These are phyloP conservation scores for Hippasteria phrygiana DNA, from an alignment of 53 echinoderm and acorn worm genomes.

Conservation along the genomic window DNA sequence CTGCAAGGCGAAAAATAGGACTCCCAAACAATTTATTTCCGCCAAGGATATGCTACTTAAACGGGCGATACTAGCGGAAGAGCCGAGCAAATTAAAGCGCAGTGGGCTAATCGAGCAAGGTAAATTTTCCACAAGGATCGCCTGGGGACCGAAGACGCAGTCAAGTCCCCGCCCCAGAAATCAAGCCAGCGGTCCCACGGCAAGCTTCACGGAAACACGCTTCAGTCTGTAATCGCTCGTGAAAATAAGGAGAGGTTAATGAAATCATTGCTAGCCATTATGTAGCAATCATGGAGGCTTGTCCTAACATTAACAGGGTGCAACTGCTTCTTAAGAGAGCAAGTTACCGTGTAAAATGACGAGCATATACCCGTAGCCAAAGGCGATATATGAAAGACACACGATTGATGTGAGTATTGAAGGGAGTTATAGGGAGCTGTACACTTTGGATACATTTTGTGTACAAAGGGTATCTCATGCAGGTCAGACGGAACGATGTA, in stretches of 20 bases:
- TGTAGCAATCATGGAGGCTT: background rate
- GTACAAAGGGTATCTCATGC: too few species aligned
- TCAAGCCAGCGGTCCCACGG: background rate
- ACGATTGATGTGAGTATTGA: too few species aligned
- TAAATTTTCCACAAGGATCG: conserved; percentile 1
- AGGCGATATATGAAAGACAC: too few species aligned
- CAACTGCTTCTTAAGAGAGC: background rate
- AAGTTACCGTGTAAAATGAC: background rate
- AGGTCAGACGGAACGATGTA: too few species aligned
- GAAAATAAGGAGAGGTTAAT: conserved; percentile 14
- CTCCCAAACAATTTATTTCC: background rate
- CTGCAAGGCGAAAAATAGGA: background rate
- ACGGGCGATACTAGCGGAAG: background rate
- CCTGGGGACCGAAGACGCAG: background rate
- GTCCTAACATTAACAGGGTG: background rate
- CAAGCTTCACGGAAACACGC: background rate
- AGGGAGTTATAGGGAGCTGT: too few species aligned
- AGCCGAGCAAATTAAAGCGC: background rate
- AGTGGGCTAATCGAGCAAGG: conserved; percentile 3
- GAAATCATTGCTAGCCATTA: conserved; percentile 20
- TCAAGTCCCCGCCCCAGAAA: background rate
- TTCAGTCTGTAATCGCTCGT: conserved; percentile 14
- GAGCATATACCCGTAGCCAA: background rate
- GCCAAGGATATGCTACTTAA: background rate
- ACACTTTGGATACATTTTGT: too few species aligned